These are phyloP conservation scores for Oryzias melastigma DNA, from an alignment of 2,113 vertebrate genomes.

Conservation along the genomic window DNA sequence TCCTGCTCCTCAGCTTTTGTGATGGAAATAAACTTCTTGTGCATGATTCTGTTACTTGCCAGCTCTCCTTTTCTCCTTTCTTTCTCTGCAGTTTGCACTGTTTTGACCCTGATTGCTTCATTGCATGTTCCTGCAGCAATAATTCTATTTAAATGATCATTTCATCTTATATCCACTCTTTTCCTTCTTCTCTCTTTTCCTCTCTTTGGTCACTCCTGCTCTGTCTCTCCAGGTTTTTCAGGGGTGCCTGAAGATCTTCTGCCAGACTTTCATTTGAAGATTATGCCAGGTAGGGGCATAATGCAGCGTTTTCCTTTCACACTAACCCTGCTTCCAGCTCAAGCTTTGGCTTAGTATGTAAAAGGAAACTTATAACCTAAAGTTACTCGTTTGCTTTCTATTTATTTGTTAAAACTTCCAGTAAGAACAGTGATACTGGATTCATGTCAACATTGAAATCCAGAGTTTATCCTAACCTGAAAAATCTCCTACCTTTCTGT, in stretches of 20 bases:
- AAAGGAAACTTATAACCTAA: too few relatives aligned
- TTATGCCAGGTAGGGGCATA: constrained; percentile 95
- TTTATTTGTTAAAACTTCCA: too few relatives aligned
- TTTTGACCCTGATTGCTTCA: constrained; percentile 12
- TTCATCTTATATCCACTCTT: constrained; percentile 26
- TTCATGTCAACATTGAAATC: too few relatives aligned
- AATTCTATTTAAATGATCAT: constrained; percentile 36
- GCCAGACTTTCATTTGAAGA: constrained; percentile 95
- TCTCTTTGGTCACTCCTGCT: constrained; percentile 38
- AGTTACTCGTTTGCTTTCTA: too few relatives aligned
- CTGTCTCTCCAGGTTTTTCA: constrained; percentile 89
- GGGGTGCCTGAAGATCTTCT: constrained; percentile 93
- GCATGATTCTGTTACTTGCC: constrained; percentile 49
- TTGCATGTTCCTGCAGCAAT: constrained; percentile 49
- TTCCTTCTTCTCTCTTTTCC: constrained; percentile 18
- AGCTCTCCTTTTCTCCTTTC: constrained; percentile 14
- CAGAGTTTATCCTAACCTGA: too few relatives aligned
- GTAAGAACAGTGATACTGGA: too few relatives aligned
- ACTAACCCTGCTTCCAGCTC: constrained; percentile 43
- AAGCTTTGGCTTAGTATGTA: neutral
- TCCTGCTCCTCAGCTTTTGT: constrained; percentile 18
- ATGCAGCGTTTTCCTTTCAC: constrained; percentile 47
- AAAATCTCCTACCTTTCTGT: too few relatives aligned
- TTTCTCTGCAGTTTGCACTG: constrained; percentile 2
- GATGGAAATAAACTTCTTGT: constrained; percentile 14